Percentiles rank a stretch among this genome's conserved stretches.
phyloP scores from a whole-genome alignment of 2,797 vertebrate species.

The Eidolon dupreanum region DNA sequence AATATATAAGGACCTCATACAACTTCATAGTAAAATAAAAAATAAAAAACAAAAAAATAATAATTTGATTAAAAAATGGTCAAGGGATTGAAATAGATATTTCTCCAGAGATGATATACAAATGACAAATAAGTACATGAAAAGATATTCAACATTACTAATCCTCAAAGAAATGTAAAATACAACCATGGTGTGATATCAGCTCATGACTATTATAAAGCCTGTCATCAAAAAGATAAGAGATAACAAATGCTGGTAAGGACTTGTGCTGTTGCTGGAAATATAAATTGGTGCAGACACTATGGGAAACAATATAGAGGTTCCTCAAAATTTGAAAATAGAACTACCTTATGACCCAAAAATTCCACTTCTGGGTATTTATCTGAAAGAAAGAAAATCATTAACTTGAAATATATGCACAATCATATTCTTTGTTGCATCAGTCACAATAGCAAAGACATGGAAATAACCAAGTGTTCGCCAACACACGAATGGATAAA shows the following conservation, averaged over 20 bases:
- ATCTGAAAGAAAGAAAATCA: background rate
- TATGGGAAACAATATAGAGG: background rate
- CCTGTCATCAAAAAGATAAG: background rate
- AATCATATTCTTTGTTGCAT: background rate
- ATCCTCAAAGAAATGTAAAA: background rate
- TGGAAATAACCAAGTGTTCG: background rate
- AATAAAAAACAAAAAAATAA: background rate
- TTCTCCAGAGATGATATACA: background rate
- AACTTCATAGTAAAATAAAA: background rate
- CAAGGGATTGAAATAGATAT: background rate
- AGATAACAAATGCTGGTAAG: background rate
- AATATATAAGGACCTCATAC: background rate
- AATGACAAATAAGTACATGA: background rate
- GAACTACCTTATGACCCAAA: background rate
- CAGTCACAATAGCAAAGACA: background rate
- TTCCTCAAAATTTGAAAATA: background rate
- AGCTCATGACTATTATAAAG: background rate
- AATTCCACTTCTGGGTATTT: background rate
- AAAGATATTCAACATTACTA: background rate
- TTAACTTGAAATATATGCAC: background rate
- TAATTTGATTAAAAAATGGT: background rate
- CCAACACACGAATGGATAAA: background rate
- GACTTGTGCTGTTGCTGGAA: background rate
- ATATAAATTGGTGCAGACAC: background rate
- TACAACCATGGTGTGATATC: background rate